Conservation (phyloP, 30 jellyfish, hydroid and myxozoan species). For the Hydractinia symbiolongicarpus region DNA sequence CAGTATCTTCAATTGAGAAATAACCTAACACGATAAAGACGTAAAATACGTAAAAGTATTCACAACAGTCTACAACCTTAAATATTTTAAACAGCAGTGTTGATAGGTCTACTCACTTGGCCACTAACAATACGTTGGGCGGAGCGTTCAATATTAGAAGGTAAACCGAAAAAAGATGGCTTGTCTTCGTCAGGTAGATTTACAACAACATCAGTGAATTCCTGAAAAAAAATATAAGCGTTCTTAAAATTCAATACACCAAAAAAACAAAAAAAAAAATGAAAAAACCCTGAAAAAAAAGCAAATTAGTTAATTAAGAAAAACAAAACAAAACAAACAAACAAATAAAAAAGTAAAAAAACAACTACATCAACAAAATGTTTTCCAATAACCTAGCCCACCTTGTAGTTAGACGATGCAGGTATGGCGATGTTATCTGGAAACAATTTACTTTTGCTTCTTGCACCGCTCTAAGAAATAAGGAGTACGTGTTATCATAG, state of each 20-base stretch:
- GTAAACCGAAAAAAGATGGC: constrained; percentile 83
- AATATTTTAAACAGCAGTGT: no score
- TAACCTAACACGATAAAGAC: constrained; percentile 47
- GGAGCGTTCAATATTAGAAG: constrained; percentile 87
- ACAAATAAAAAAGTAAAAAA: background rate
- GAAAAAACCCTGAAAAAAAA: background rate
- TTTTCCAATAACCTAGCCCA: background rate
- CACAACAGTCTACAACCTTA: background rate
- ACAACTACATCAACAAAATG: background rate
- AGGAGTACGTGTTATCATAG: background rate
- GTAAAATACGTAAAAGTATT: background rate
- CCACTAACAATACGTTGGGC: constrained; percentile 76
- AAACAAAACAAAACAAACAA: background rate
- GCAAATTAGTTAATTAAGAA: background rate
- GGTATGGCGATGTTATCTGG: constrained; percentile 53
- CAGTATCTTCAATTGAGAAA: constrained; percentile 59
- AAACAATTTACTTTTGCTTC: constrained; percentile 47
- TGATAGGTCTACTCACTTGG: constrained; percentile 40
- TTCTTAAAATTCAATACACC: background rate
- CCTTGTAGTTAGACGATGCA: constrained; percentile 68
- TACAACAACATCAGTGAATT: constrained; percentile 42
- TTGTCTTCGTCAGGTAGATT: constrained; percentile 89
- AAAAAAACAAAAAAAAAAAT: background rate
- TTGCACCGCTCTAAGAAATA: constrained; percentile 46
- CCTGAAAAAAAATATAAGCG: constrained; percentile 36